phyloP scores from a whole-genome alignment of 2,888 invertebrate genomes.

The Eutolmus rufibarbis region DNA sequence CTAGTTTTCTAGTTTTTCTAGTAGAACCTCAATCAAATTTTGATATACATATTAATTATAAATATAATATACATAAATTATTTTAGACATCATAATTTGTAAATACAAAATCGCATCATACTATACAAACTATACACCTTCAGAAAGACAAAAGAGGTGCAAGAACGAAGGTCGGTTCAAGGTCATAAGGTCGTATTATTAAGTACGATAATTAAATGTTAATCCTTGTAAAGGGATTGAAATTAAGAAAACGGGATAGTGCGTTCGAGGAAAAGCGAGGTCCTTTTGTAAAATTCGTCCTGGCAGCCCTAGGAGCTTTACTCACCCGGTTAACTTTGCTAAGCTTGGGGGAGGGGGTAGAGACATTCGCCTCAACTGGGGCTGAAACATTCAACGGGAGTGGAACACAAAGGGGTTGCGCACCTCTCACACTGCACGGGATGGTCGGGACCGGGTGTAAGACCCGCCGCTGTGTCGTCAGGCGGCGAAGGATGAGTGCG shows the following conservation, averaged over 20 bases:
- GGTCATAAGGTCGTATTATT: not conserved
- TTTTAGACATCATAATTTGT: too few relatives aligned
- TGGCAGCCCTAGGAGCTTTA: slow-evolving; percentile 24
- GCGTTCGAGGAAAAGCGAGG: not conserved
- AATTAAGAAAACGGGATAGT: not conserved
- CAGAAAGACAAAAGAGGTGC: not conserved
- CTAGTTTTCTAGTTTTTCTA: too few relatives aligned
- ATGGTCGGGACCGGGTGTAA: not conserved
- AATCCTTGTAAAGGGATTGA: not conserved
- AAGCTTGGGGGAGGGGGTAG: not conserved
- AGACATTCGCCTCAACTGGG: not conserved
- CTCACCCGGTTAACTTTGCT: slow-evolving; percentile 11
- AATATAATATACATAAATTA: too few relatives aligned
- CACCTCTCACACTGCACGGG: not conserved
- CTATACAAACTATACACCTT: too few relatives aligned
- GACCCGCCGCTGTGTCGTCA: slow-evolving; percentile 18
- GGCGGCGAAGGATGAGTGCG: slow-evolving; percentile 16
- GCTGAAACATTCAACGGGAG: not conserved
- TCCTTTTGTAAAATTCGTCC: not conserved
- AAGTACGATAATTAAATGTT: not conserved
- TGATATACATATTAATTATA: too few relatives aligned
- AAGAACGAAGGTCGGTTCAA: not conserved
- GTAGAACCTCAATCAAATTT: too few relatives aligned
- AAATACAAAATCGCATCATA: too few relatives aligned
- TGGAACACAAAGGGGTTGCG: not conserved